Percentiles rank a stretch among this genome's conserved stretches.
These are phyloP conservation scores for Scaptomyza montana DNA, from an alignment of 1,140 invertebrate species.

Conservation along the genomic window DNA sequence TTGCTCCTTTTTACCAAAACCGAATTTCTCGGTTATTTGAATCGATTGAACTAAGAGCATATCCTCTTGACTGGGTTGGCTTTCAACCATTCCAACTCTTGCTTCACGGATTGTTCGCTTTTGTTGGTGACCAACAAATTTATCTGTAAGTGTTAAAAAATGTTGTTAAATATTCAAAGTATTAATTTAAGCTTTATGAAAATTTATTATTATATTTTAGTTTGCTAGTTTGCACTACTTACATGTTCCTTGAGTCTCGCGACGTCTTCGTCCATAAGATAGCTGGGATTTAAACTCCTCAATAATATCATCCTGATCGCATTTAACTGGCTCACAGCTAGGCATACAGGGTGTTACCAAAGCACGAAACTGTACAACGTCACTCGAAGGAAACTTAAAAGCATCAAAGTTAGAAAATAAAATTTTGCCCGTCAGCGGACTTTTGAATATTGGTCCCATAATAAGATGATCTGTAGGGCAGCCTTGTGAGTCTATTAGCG, in stretches of 20 bases:
- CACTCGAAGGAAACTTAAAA: constrained; percentile 97
- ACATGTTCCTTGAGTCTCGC: constrained; percentile 43
- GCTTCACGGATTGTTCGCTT: constrained; percentile 15
- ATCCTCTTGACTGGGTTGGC: constrained; percentile 85
- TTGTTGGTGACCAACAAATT: background rate
- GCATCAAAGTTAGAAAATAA: constrained; percentile 96
- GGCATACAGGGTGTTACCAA: constrained; percentile 97
- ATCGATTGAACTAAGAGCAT: constrained; percentile 94
- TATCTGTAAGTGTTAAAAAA: background rate
- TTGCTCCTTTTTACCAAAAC: constrained; percentile 86
- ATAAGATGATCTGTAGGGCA: constrained; percentile 96
- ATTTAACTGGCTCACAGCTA: constrained; percentile 94
- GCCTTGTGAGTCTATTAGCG: constrained; percentile 95
- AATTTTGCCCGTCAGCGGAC: constrained; percentile 91
- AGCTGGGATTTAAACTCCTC: constrained; percentile 91
- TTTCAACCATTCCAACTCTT: constrained; percentile 31
- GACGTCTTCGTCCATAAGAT: constrained; percentile 88
- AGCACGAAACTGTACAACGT: constrained; percentile 96
- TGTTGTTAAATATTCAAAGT: background rate
- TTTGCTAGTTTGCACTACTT: constrained; percentile 13
- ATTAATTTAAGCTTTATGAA: too few relatives aligned
- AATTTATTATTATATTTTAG: too few relatives aligned
- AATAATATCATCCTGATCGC: constrained; percentile 90
- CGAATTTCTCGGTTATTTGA: constrained; percentile 96
- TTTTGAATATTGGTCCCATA: constrained; percentile 95